Evolutionary conservation across 2,797 vertebrate genomes (phyloP), one percentile per base, ranked within the genome.

Genomic region (Lateolabrax maculatus): DNA sequence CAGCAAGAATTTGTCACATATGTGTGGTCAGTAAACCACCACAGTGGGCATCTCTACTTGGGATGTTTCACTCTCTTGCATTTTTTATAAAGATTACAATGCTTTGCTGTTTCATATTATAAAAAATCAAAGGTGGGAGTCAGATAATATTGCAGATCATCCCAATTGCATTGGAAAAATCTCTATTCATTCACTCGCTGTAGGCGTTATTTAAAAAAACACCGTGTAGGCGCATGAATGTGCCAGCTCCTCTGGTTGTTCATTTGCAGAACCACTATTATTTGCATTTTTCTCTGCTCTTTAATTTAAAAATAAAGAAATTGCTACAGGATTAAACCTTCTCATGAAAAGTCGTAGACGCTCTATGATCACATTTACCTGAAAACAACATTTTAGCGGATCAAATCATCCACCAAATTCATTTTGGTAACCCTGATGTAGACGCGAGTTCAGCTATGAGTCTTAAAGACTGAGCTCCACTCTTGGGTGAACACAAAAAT

Each of bases 141-240:
- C 52, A 18, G 53, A 79, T 79, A 12, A 73, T 19, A 48, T 70
- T 48, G 41, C 69, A 66, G 51, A 62, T 81, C 48, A 36, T 80
- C 37, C 57, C 79, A 77, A 76, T 71, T 18, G 57, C 48, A 31
- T 29, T 52, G 36, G 23, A 65, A 53, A 31, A 75, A 61, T 70
- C 55, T 75, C 53, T 71, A 23, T 64, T 89, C 77, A 73, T 53
- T 88, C 76, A 73, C 44, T 65, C 9, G 9, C 55, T 67, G 87
- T 77, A 55, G 90, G 87, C 70, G 84, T 78, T 77, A 36, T 73
- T 75, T 37, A 64, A 67, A 44, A 56, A 77, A 48, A 64, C 43
- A 64, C 74, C 21, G 79, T 66, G 85, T 79, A 65, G 89, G 90
- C 85, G 18, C 80, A 48, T 19, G 55, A 51, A 75, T 71, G 66